phyloP scores from a whole-genome alignment of 1,140 invertebrate species.

The Trinorchestia longiramus region DNA sequence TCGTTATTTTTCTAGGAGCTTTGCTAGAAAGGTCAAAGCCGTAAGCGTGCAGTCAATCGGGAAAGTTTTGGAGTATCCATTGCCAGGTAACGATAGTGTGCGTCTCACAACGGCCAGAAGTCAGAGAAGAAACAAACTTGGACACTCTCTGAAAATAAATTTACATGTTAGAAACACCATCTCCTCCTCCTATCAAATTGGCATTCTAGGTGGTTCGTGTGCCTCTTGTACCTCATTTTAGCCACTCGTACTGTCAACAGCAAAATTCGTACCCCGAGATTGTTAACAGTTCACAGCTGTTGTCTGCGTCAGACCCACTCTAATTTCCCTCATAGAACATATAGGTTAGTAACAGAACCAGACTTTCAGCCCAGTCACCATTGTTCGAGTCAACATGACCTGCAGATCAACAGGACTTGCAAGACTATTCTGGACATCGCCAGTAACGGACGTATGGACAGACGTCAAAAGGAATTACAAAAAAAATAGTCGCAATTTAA shows the following conservation, averaged over 20 bases:
- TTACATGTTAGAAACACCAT: neutral
- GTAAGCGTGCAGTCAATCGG: neutral
- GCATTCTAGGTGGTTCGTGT: neutral
- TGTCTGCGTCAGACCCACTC: neutral
- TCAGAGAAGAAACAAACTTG: neutral
- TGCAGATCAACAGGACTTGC: no score
- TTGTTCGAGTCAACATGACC: no score
- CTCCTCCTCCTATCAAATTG: neutral
- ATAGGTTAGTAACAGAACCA: neutral
- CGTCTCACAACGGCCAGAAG: neutral
- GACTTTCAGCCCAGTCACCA: no score
- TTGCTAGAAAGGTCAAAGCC: neutral
- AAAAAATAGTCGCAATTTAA: no score
- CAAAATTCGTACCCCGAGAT: neutral
- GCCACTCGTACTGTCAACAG: neutral
- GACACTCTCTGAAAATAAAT: neutral
- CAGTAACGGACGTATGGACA: no score
- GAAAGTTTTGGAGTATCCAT: neutral
- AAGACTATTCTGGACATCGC: no score
- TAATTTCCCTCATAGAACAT: neutral
- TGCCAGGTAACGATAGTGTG: neutral
- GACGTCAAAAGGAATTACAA: no score
- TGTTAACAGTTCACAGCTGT: neutral
- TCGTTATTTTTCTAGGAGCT: neutral
- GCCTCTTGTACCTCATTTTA: neutral